Evolutionary conservation across 2,888 invertebrate genomes (phyloP).

Genomic region (Nebria brevicollis): DNA sequence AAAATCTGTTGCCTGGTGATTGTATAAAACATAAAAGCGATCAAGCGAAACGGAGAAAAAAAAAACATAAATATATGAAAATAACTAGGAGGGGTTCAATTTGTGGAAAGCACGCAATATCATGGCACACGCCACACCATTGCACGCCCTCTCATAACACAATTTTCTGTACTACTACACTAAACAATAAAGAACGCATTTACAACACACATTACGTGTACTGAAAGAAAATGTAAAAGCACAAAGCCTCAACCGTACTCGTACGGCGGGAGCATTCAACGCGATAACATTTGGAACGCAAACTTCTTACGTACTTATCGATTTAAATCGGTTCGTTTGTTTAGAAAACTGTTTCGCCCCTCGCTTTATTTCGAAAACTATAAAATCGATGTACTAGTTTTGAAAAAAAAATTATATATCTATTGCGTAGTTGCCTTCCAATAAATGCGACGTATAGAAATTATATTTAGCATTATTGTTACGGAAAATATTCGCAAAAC

Average conservation of each 20-base stretch:
- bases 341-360: not conserved
- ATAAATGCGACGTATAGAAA: no score
- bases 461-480: no score
- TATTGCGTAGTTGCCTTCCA: no score
- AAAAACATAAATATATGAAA: not conserved
- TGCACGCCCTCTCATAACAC: not conserved
- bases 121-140: not conserved
- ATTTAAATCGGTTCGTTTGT: not conserved
- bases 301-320: not conserved
- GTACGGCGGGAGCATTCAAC: not conserved
- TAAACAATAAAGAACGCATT: slow-evolving; percentile 10
- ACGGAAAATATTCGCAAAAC: no score
- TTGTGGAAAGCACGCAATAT: slow-evolving; percentile 13
- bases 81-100: not conserved
- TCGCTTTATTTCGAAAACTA: not conserved
- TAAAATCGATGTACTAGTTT: not conserved
- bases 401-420: not conserved
- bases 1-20: not conserved
- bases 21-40: not conserved
- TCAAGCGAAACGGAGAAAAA: not conserved
- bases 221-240: slow-evolving; percentile 1
- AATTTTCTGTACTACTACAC: slow-evolving; percentile 5
- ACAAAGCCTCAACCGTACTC: not conserved
- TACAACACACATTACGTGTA: not conserved
- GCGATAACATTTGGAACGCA: not conserved